A percentile compares a stretch with the other conserved stretches of the same genome.
phyloP scores from a whole-genome alignment of 2,113 vertebrate genomes.

The Hemiscyllium ocellatum region DNA sequence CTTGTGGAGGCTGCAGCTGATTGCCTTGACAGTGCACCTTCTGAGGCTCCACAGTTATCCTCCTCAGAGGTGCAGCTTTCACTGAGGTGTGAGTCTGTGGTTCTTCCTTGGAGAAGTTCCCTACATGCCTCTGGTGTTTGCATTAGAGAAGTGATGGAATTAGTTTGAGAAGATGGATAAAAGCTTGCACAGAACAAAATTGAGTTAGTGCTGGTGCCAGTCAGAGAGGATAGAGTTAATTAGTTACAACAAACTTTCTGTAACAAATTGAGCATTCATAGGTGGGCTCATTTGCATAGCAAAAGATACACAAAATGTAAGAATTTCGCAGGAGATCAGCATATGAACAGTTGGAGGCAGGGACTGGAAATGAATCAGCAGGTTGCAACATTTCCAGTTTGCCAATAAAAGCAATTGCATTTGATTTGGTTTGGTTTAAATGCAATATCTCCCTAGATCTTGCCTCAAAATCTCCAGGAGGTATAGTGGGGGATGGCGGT shows the following conservation, averaged over 20 bases:
- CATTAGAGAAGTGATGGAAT: no score
- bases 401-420: constrained; percentile 20
- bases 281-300: constrained; percentile 7
- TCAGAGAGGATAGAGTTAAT: not conserved
- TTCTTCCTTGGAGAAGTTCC: no score
- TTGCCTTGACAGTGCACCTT: no score
- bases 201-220: no score
- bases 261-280: not conserved
- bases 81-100: no score
- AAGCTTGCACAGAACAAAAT: no score
- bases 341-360: not conserved
- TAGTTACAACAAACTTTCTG: not conserved
- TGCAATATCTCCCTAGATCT: not conserved
- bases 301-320: constrained; percentile 9
- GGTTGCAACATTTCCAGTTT: not conserved
- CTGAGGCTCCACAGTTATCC: no score
- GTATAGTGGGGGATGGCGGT: not conserved
- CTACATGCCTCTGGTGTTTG: no score
- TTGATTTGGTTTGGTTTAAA: constrained; percentile 12
- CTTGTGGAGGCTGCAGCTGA: no score
- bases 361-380: not conserved
- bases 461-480: not conserved
- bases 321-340: not conserved
- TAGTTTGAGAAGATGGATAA: no score
- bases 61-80: no score